Conservation (phyloP, 1,140 invertebrate species). For the Euura lappo region DNA sequence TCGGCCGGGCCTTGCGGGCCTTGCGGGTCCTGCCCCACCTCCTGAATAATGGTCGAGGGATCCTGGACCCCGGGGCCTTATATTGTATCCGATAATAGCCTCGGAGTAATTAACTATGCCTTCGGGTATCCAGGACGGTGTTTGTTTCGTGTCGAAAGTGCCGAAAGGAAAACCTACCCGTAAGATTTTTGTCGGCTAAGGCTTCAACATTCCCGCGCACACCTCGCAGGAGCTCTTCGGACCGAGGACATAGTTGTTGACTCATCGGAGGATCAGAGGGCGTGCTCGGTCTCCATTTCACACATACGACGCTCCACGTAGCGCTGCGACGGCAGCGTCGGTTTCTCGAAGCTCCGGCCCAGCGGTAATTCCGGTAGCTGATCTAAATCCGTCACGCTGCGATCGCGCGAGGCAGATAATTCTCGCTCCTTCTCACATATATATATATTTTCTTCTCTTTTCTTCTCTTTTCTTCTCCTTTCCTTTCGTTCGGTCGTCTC, state of each 20-base stretch:
- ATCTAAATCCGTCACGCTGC: constrained; percentile 6
- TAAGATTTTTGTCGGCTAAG: not conserved
- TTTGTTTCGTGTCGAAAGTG: not conserved
- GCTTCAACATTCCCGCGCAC: not conserved
- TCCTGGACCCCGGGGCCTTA: not conserved
- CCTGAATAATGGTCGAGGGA: too few species aligned
- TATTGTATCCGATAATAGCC: constrained; percentile 7
- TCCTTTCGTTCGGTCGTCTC: constrained; percentile 17
- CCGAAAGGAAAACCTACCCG: too few species aligned
- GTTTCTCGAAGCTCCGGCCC: too few species aligned
- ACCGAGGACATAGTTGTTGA: not conserved
- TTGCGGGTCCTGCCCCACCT: too few species aligned
- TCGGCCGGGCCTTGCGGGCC: too few species aligned
- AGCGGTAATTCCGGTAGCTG: not conserved
- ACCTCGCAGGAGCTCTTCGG: not conserved
- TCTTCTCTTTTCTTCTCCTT: constrained; percentile 9
- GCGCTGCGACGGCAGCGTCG: too few species aligned
- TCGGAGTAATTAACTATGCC: not conserved
- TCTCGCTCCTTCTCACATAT: not conserved
- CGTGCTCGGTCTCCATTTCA: constrained; percentile 1
- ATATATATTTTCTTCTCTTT: too few species aligned
- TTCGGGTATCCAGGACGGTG: not conserved
- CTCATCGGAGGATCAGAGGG: constrained; percentile 3
- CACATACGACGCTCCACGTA: not conserved
- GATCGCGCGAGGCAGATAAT: constrained; percentile 6